Conservation (phyloP, 1,140 invertebrate species). For the Rhopalosiphum maidis region DNA sequence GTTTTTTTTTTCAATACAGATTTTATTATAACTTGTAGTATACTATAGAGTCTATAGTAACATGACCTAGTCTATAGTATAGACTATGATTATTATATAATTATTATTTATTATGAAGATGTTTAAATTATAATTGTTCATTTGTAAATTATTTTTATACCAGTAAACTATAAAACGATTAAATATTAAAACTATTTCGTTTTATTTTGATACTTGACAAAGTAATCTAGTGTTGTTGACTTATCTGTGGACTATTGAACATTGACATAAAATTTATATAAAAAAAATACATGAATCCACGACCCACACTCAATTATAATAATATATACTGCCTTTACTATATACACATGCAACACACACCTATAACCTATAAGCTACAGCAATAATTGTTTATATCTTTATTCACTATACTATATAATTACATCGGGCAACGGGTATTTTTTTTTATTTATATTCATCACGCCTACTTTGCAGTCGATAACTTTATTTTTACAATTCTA, state of each 20-base stretch:
- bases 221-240: neutral
- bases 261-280: neutral
- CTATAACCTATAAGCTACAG: neutral
- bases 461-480: neutral
- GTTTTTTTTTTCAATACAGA: neutral
- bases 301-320: neutral
- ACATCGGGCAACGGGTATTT: neutral
- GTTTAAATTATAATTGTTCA: neutral
- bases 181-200: neutral
- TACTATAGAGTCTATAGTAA: no score
- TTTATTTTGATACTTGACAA: neutral
- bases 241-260: neutral
- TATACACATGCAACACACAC: neutral
- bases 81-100: neutral
- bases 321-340: no score
- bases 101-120: neutral
- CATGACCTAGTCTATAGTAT: no score
- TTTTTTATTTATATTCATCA: neutral
- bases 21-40: no score
- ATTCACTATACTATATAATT: neutral
- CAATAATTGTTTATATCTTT: neutral
- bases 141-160: neutral
- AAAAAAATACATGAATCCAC: neutral
- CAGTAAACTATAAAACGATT: neutral
- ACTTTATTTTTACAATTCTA: neutral